phyloP scores from a whole-genome alignment of 2,113 vertebrate genomes.

The Coptodon rendalli region DNA sequence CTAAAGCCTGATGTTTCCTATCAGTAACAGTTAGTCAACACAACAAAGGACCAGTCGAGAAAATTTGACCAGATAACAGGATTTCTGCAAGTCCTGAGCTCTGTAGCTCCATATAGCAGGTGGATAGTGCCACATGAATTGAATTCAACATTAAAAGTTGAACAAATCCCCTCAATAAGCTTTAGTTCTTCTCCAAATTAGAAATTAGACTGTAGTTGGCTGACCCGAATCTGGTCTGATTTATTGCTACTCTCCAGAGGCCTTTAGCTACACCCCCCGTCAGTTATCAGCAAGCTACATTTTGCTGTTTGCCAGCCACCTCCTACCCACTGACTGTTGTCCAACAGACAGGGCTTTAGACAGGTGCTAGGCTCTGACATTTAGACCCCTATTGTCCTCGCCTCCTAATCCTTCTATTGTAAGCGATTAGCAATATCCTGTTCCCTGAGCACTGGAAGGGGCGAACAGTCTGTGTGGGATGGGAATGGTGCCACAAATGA shows the following conservation, averaged over 20 bases:
- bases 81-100: not conserved
- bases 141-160: not conserved
- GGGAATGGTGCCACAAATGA: slow-evolving; percentile 38
- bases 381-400: slow-evolving; percentile 55
- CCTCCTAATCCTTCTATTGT: slow-evolving; percentile 71
- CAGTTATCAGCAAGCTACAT: not conserved
- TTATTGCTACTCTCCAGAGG: not conserved
- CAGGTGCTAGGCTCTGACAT: slow-evolving; percentile 71
- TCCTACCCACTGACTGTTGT: slow-evolving; percentile 16
- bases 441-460: slow-evolving; percentile 36
- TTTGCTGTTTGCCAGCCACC: slow-evolving; percentile 1
- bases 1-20: not conserved
- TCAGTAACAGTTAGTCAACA: not conserved
- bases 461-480: slow-evolving; percentile 5
- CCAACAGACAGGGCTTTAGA: slow-evolving; percentile 13
- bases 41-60: not conserved
- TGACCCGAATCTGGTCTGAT: not conserved
- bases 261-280: not conserved
- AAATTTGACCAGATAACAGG: not conserved
- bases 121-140: not conserved
- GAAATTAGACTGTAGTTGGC: not conserved
- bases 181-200: not conserved
- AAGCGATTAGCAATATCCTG: slow-evolving; percentile 70
- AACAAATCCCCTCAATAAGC: not conserved
- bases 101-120: not conserved